Base-by-base conservation (phyloP, 2,888 invertebrate genomes). In the Parnassius glacialis region DNA sequence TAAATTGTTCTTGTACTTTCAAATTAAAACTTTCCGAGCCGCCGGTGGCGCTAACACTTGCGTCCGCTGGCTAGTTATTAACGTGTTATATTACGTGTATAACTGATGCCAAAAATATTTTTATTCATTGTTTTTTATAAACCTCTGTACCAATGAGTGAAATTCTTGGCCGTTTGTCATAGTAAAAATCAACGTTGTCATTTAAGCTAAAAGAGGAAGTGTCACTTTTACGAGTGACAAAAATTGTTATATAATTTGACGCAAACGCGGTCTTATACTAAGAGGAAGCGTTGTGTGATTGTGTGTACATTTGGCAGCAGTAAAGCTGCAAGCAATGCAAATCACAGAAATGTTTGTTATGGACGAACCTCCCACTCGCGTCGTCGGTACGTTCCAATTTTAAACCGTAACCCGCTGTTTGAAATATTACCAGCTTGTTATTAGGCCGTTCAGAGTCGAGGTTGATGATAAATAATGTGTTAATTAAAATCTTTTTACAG, bases 21-120 rank as follows among this genome's bases (percentile, higher is more conserved):
- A 71, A 68, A 78, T 34, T 34, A 34, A 77, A 73, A 75, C 75
- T 79, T 70, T 70, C 76, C 71, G 74, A 71, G 70, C 70, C 70
- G 69, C 60, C 65, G 58, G 69, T 73, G 78, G 78, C 77, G 78
- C 77, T 76, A 74, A 70, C 62, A 41, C 68, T 70, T 73, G 75
- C 64, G 65, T 71, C 71, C 71, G 68, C 74, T 74, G 64, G 67
- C 65, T 69, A 67, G 71, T 70, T 78, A 77, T 79, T 76, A 79
- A 70, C 68, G 74, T 74, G 74, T n/a, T n/a, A n/a, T 72, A 70
- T 65, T n/a, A n/a, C 68, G 72, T 65, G 69, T n/a, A n/a, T n/a
- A n/a, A 65, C 73, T 74, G 72, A 79, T 90, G 90, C 90, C 90
- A 90, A 88, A 73, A 78, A 64, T 47, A 51, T 61, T 68, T 84